Evolutionary conservation across 2,888 invertebrate species (phyloP).

Genomic region (Thymelicus sylvestris): DNA sequence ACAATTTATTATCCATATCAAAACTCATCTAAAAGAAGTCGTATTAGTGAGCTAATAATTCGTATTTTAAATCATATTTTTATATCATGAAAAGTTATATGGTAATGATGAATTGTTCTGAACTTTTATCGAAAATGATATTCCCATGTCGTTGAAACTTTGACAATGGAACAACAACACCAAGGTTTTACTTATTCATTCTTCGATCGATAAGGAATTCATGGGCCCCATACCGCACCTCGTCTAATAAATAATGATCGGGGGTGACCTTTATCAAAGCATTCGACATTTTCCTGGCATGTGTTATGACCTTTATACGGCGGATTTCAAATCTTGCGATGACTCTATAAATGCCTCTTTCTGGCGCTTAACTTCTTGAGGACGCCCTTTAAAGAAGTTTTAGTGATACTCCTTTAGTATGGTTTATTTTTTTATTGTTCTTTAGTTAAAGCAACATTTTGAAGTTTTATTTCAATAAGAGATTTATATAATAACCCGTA

Average conservation of each 20-base stretch:
- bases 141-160: too few relatives aligned
- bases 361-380: neutral
- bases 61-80: too few relatives aligned
- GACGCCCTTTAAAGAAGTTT: constrained; percentile 2
- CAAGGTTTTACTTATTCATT: constrained; percentile 32
- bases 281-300: constrained; percentile 55
- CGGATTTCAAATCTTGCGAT: constrained; percentile 17
- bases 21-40: too few relatives aligned
- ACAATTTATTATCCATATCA: too few relatives aligned
- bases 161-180: neutral
- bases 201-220: constrained; percentile 39
- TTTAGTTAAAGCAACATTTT: too few relatives aligned
- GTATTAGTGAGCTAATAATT: too few relatives aligned
- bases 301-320: constrained; percentile 40
- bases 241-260: constrained; percentile 63
- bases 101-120: too few relatives aligned
- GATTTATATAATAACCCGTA: too few relatives aligned
- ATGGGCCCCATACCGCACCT: constrained; percentile 34
- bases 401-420: neutral
- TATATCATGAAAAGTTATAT: too few relatives aligned
- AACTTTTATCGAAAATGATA: too few relatives aligned
- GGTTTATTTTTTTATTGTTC: constrained; percentile 6
- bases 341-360: constrained; percentile 18
- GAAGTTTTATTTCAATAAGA: too few relatives aligned
- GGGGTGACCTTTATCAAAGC: constrained; percentile 67